Percentiles rank a stretch among this genome's conserved stretches.
These are phyloP conservation scores for Zaprionus gabonicus DNA, from an alignment of 1,140 invertebrate genomes.

Conservation along the genomic window DNA sequence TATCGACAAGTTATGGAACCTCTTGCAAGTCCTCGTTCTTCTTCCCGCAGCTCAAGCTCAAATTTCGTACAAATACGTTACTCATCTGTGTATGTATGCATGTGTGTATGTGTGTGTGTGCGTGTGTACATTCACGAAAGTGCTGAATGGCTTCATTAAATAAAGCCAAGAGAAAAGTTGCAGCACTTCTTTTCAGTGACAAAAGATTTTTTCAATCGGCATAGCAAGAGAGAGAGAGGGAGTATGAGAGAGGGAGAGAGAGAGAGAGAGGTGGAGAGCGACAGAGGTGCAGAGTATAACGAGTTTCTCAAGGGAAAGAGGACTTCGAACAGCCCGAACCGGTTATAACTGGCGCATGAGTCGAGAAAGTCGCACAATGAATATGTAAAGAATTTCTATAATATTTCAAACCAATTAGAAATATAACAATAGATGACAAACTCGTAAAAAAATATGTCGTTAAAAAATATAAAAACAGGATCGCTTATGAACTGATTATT, in stretches of 20 bases:
- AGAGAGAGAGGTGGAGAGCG: background rate
- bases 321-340: background rate
- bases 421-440: constrained; percentile 6
- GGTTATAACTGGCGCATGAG: background rate
- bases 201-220: constrained; percentile 28
- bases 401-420: constrained; percentile 11
- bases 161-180: constrained; percentile 31
- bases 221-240: background rate
- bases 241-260: background rate
- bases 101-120: background rate
- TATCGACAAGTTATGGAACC: constrained; percentile 39
- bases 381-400: background rate
- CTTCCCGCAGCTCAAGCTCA: constrained; percentile 5
- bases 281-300: background rate
- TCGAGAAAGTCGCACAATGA: constrained; percentile 7
- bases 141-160: constrained; percentile 69
- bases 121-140: background rate
- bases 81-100: background rate
- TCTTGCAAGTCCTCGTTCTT: background rate
- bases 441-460: background rate
- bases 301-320: constrained; percentile 1
- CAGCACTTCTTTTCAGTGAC: constrained; percentile 5
- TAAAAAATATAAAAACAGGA: background rate
- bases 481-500: background rate
- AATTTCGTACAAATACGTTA: background rate